phyloP scores from a whole-genome alignment of 1,140 invertebrate species.

The Vanessa atalanta region DNA sequence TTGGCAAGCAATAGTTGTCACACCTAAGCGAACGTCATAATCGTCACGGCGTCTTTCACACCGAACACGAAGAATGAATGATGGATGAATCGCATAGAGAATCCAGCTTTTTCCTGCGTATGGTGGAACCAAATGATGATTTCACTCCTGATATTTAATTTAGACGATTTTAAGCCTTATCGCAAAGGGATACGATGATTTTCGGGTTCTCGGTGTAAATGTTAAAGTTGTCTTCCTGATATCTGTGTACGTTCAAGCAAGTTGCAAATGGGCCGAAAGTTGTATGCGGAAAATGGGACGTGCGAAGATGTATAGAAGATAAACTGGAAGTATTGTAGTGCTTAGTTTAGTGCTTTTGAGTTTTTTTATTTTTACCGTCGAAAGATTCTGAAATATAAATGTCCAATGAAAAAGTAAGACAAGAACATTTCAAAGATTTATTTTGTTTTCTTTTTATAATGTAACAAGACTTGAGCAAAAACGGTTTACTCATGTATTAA shows the following conservation, averaged over 20 bases:
- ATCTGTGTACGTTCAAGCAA: conserved; percentile 67
- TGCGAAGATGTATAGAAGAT: conserved; percentile 48
- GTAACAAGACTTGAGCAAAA: too few species aligned
- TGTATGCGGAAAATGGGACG: conserved; percentile 64
- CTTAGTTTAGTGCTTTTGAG: conserved; percentile 5
- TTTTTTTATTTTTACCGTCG: neutral
- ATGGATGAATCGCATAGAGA: conserved; percentile 70
- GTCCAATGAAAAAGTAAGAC: neutral
- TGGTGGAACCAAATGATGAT: conserved; percentile 45
- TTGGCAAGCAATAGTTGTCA: conserved; percentile 47
- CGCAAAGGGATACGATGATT: conserved; percentile 3
- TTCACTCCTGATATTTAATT: conserved; percentile 13
- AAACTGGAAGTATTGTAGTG: conserved; percentile 43
- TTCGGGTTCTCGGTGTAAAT: neutral
- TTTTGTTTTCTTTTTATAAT: too few species aligned
- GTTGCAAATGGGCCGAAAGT: conserved; percentile 72
- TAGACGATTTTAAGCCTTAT: conserved; percentile 43
- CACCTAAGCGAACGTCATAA: conserved; percentile 66
- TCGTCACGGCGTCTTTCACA: conserved; percentile 74
- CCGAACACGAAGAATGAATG: conserved; percentile 68
- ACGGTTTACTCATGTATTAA: too few species aligned
- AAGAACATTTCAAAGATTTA: too few species aligned
- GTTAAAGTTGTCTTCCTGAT: conserved; percentile 47
- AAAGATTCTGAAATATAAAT: neutral
- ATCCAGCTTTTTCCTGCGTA: conserved; percentile 71